Evolutionary conservation across 1,140 invertebrate species (phyloP), one percentile per base, ranked within the genome.

Genomic region (Plodia interpunctella): DNA sequence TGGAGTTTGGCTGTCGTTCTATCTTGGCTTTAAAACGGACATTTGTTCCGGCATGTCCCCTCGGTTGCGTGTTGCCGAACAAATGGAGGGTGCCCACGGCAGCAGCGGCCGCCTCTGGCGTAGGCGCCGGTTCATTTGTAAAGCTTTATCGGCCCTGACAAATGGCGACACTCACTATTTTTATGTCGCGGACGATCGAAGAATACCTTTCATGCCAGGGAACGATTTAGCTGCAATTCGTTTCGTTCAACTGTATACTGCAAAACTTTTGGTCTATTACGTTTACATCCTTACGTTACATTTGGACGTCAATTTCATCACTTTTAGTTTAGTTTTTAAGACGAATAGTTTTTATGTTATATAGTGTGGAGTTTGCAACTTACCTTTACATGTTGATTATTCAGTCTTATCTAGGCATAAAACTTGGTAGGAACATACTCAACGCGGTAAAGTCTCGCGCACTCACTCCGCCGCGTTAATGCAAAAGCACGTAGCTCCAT

Each of bases 401-500:
- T 74, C 77, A 78, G 68, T 67, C 65, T 83, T 79, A 77, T 80
- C 75, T 81, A 75, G 65, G 71, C 76, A 80, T 81, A 78, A 83
- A 87, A 88, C 76, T 83, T 81, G 61, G 72, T 65, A 66, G 68
- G 68, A 81, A 84, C 76, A 86, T 79, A 84, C 77, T 83, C 74
- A 69, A 70, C 72, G 73, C 72, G 28, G 70, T 74, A 74, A 77
- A 81, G 74, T 70, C 73, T 74, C 74, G 67, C 72, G 68, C 81
- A 74, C 73, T 78, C 76, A 79, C 82, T 80, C 80, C 73, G 60
- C 74, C 62, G 68, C 76, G 80, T 81, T 87, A 88, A 87, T 88
- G 83, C 86, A 76, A 76, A 77, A 80, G 80, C 83, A 86, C 86
- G 81, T 86, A 86, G 82, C 87, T 80, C 70, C 76, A 79, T 80